A percentile compares a stretch with the other conserved stretches of the same genome.
Conservation (phyloP, 2,797 vertebrate genomes). For the Ctenopoma multispine region DNA sequence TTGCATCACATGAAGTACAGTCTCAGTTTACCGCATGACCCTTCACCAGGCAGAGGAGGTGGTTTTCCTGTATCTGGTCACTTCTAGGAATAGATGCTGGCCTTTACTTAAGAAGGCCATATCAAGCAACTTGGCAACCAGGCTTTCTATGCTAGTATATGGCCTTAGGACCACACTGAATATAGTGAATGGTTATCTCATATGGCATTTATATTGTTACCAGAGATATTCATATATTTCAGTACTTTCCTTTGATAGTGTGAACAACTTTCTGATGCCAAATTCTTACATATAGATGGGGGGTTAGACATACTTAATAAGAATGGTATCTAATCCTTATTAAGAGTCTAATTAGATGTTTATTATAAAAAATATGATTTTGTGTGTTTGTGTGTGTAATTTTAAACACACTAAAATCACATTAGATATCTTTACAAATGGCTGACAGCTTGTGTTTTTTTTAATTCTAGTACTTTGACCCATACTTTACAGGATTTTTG, state of each 20-base stretch:
- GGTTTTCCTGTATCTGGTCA: constrained; percentile 72
- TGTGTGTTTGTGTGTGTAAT: not conserved
- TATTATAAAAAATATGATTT: not conserved
- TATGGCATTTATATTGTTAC: not conserved
- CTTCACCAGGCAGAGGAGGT: constrained; percentile 41
- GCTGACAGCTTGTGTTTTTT: no score
- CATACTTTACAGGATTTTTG: not conserved
- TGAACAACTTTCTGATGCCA: not conserved
- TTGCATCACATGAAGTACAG: constrained; percentile 72
- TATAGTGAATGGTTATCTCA: not conserved
- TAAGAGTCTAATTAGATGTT: not conserved
- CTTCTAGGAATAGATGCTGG: constrained; percentile 83
- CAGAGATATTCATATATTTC: no score
- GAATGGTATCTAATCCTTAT: not conserved
- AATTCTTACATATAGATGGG: not conserved
- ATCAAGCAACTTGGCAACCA: constrained; percentile 63
- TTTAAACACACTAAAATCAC: no score
- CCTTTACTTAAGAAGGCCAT: constrained; percentile 74
- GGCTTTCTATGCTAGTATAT: constrained; percentile 34
- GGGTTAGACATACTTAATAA: not conserved
- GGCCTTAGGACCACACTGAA: constrained; percentile 31
- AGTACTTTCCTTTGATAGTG: not conserved
- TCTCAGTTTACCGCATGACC: constrained; percentile 75
- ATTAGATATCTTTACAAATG: no score
- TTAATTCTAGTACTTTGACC: not conserved